phyloP scores from a whole-genome alignment of 2,888 invertebrate genomes.

The Mimachlamys varia region DNA sequence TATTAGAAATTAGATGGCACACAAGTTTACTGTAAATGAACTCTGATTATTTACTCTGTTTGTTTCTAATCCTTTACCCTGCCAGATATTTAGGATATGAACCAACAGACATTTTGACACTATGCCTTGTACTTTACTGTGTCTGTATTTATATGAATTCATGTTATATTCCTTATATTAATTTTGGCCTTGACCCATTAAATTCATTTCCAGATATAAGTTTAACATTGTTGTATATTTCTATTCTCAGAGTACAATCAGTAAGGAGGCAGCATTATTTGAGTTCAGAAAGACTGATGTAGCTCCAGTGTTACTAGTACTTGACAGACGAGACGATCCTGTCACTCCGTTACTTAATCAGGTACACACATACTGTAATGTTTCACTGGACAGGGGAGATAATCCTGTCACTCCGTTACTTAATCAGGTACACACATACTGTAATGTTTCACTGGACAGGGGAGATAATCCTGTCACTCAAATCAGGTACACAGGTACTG shows the following conservation, averaged over 20 bases:
- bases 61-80: too few species aligned
- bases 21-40: too few species aligned
- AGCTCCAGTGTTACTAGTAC: slow-evolving; percentile 91
- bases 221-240: background rate
- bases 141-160: too few species aligned
- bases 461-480: slow-evolving; percentile 97
- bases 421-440: slow-evolving; percentile 87
- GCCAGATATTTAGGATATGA: too few species aligned
- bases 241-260: slow-evolving; percentile 87
- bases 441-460: slow-evolving; percentile 87
- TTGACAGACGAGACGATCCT: slow-evolving; percentile 97
- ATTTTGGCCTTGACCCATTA: too few species aligned
- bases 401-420: slow-evolving; percentile 98
- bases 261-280: slow-evolving; percentile 93
- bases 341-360: slow-evolving; percentile 97
- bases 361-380: slow-evolving; percentile 80
- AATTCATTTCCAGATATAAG: too few species aligned
- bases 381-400: slow-evolving; percentile 91
- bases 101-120: too few species aligned
- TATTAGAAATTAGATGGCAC: too few species aligned
- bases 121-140: too few species aligned
- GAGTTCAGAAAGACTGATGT: slow-evolving; percentile 89
- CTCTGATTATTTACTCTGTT: too few species aligned
- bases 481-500: slow-evolving; percentile 86
- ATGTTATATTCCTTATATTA: too few species aligned